A percentile compares a stretch with the other conserved stretches of the same genome.
Evolutionary conservation across 2,888 invertebrate species (phyloP).

Genomic region (Mimachlamys varia): DNA sequence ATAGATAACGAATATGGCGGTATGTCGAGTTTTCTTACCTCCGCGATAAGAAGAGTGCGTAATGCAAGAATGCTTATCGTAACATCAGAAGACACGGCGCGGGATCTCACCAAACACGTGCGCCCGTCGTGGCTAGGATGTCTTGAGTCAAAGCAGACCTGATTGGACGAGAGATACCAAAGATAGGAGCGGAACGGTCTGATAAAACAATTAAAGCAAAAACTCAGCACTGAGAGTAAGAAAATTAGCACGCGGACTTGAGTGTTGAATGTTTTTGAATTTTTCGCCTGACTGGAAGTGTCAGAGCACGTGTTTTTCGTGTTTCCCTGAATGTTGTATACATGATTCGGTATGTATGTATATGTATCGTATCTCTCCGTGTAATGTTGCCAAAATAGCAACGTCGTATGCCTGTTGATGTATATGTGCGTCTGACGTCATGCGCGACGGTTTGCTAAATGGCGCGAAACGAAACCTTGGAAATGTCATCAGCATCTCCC

Average conservation of each 20-base stretch:
- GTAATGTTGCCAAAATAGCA: background rate
- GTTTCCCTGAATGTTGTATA: background rate
- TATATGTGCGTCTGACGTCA: background rate
- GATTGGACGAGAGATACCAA: background rate
- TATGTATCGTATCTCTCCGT: background rate
- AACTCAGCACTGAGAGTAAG: background rate
- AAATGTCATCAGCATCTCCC: background rate
- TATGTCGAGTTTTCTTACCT: conserved; percentile 34
- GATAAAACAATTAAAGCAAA: conserved; percentile 33
- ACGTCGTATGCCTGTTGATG: background rate
- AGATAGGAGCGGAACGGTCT: background rate
- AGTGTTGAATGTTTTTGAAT: conserved; percentile 11
- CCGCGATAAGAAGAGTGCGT: conserved; percentile 26
- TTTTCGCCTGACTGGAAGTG: conserved; percentile 18
- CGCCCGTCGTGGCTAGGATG: background rate
- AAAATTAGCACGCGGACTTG: background rate
- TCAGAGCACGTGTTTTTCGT: background rate
- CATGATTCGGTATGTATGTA: background rate
- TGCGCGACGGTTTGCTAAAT: conserved; percentile 15
- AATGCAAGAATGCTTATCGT: conserved; percentile 36
- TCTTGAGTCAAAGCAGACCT: background rate
- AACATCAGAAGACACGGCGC: conserved; percentile 5
- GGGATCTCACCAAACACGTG: background rate
- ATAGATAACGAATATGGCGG: conserved; percentile 32
- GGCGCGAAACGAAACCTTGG: conserved; percentile 7